These are phyloP conservation scores for Drosophila pegasa DNA, from an alignment of 2,888 invertebrate genomes.

Conservation along the genomic window DNA sequence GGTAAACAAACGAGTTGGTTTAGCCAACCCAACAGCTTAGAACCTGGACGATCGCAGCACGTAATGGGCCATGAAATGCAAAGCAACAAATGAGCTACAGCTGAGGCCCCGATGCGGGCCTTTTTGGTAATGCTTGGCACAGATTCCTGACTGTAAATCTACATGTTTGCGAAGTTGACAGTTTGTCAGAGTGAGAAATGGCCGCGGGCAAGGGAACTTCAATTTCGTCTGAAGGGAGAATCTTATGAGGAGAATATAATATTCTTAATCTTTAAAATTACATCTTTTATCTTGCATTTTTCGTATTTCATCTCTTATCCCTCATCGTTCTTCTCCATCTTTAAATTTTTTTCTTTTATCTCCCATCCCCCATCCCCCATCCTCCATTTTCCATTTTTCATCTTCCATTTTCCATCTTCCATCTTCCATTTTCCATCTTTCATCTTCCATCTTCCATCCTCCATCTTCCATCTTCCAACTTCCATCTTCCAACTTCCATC, in stretches of 20 bases:
- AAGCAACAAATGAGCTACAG: constrained; percentile 5
- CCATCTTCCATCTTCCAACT: neutral
- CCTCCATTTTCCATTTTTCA: too few species aligned
- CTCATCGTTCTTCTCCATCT: too few species aligned
- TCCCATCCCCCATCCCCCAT: too few species aligned
- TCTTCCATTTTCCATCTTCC: neutral
- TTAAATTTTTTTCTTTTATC: too few species aligned
- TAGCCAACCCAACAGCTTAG: constrained; percentile 47
- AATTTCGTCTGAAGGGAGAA: neutral
- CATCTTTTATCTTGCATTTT: too few species aligned
- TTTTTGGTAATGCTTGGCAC: neutral
- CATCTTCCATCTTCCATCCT: neutral
- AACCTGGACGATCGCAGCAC: constrained; percentile 47
- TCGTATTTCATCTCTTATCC: too few species aligned
- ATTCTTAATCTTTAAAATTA: too few species aligned
- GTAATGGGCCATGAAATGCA: constrained; percentile 30
- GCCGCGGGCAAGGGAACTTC: accelerated
- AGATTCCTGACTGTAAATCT: neutral
- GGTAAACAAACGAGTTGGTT: constrained; percentile 56
- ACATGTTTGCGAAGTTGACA: neutral
- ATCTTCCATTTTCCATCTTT: neutral
- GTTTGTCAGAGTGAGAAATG: neutral
- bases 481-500: neutral
- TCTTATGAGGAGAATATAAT: too few species aligned
- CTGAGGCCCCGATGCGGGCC: neutral